phyloP scores from a whole-genome alignment of 1,140 invertebrate genomes.

The Tribolium madens region DNA sequence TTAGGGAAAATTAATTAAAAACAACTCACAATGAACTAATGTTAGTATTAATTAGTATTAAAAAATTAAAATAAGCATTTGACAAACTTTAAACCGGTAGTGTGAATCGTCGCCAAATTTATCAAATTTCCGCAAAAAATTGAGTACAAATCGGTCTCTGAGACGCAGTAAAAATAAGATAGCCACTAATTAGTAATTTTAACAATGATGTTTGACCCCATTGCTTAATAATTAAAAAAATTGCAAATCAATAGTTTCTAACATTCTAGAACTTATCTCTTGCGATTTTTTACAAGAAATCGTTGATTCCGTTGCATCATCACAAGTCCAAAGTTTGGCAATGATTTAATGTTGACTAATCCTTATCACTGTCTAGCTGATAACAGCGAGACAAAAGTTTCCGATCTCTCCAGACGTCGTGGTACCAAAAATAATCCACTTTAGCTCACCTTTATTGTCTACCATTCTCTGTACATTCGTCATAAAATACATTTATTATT shows the following conservation, averaged over 20 bases:
- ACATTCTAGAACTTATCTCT: background rate
- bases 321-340: background rate
- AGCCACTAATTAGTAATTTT: no score
- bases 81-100: no score
- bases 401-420: background rate
- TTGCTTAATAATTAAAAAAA: background rate
- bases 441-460: constrained; percentile 18
- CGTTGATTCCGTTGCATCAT: background rate
- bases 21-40: background rate
- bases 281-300: background rate
- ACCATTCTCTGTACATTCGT: constrained; percentile 19
- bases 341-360: background rate
- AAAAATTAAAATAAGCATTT: no score
- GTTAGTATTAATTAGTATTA: no score
- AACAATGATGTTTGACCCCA: no score
- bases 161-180: no score
- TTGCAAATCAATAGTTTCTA: background rate
- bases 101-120: no score
- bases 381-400: background rate
- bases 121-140: no score
- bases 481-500: constrained; percentile 22
- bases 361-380: background rate
- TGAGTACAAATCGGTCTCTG: no score
- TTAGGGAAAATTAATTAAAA: background rate
- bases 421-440: background rate